phyloP scores from a whole-genome alignment of 1,140 invertebrate genomes.

The Colletes gigas region DNA sequence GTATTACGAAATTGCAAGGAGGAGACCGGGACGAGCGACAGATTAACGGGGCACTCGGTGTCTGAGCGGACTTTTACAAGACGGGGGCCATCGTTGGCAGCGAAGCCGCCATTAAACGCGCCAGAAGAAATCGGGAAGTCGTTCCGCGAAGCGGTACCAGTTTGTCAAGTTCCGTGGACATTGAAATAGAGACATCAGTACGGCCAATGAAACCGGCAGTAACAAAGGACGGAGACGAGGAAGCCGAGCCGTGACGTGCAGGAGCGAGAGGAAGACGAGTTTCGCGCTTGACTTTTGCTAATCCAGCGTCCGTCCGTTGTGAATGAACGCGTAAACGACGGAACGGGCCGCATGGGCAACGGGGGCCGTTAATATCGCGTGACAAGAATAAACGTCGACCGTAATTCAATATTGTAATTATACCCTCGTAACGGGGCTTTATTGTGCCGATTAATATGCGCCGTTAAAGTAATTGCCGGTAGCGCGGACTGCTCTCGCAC shows the following conservation, averaged over 20 bases:
- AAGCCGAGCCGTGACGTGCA: neutral
- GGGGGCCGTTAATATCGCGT: slow-evolving; percentile 74
- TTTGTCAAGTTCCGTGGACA: slow-evolving; percentile 29
- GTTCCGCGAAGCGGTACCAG: slow-evolving; percentile 21
- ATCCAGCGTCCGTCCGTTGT: slow-evolving; percentile 52
- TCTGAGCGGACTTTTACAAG: neutral
- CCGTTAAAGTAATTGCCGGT: slow-evolving; percentile 76
- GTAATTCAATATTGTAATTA: slow-evolving; percentile 81
- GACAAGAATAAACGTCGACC: slow-evolving; percentile 77
- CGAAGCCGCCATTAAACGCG: slow-evolving; percentile 11
- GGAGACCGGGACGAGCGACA: neutral
- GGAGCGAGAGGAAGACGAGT: slow-evolving; percentile 3
- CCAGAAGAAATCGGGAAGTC: slow-evolving; percentile 19
- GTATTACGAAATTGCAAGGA: neutral
- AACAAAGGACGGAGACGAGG: neutral
- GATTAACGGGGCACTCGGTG: neutral
- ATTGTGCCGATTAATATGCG: slow-evolving; percentile 79
- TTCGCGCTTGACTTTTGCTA: slow-evolving; percentile 51
- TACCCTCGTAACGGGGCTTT: slow-evolving; percentile 75
- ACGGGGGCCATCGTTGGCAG: neutral
- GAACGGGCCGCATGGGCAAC: slow-evolving; percentile 55
- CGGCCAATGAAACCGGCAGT: slow-evolving; percentile 26
- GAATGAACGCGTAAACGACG: slow-evolving; percentile 61
- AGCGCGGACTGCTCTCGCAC: slow-evolving; percentile 46
- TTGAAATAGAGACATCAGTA: slow-evolving; percentile 32